phyloP scores from a whole-genome alignment of 2,797 vertebrate genomes.

The Sphaeramia orbicularis region DNA sequence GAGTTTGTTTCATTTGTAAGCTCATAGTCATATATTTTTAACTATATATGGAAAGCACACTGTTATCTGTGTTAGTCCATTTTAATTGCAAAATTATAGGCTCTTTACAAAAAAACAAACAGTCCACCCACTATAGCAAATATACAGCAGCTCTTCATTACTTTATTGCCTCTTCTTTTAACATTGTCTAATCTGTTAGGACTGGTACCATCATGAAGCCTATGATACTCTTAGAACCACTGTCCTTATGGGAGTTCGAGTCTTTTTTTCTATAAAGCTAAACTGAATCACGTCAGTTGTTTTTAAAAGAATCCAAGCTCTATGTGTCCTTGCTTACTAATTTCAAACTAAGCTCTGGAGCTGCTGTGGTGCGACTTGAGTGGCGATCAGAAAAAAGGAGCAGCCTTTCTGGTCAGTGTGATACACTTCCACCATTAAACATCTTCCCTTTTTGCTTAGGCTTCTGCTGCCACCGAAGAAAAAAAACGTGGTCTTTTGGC shows the following conservation, averaged over 20 bases:
- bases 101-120: conserved; percentile 8
- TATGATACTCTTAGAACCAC: conserved; percentile 14
- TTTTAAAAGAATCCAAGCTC: conserved; percentile 22
- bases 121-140: conserved; percentile 34
- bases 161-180: conserved; percentile 52
- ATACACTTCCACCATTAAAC: conserved; percentile 30
- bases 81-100: conserved; percentile 15
- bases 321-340: conserved; percentile 15
- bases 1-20: conserved; percentile 10
- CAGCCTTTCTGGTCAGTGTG: conserved; percentile 13
- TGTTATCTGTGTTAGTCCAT: conserved; percentile 8
- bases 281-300: conserved; percentile 7
- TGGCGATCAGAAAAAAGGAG: conserved; percentile 16
- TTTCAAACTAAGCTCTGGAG: conserved; percentile 34
- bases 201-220: conserved; percentile 12
- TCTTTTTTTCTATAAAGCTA: conserved; percentile 21
- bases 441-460: conserved; percentile 17
- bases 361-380: conserved; percentile 15
- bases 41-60: conserved; percentile 2
- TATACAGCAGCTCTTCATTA: conserved; percentile 22
- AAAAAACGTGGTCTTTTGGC: conserved; percentile 24
- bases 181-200: conserved; percentile 21
- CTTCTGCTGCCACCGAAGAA: conserved; percentile 16
- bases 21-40: not conserved
- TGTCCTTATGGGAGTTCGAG: conserved; percentile 5